Base-by-base conservation (phyloP, 64 coral and sea anemone genomes). In the Montipora sp. region DNA sequence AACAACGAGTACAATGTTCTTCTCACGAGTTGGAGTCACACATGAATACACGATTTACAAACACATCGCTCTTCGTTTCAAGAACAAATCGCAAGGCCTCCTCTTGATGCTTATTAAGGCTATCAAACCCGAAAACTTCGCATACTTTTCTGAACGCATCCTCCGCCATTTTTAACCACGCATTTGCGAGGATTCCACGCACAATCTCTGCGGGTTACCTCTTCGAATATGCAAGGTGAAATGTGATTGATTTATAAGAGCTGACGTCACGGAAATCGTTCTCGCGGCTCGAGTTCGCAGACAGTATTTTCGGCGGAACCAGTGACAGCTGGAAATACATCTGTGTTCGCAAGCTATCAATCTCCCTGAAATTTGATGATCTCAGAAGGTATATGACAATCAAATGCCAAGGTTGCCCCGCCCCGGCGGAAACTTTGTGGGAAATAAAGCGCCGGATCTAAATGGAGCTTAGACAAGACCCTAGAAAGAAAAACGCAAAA, bases 61-160 rank as follows among this genome's bases (percentile, higher is more conserved):
- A 44, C 22, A 74, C 71, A 27, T 74, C 23, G 20, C 22, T 74
- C 14, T 63, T 63, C 8, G 8, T 0, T 10, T 63, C 59, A 63
- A 63, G 0, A 12, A 63, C 59, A 15, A 63, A 3, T 63, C 14
- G 8, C 59, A 63, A 15, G 14, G 59, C 59, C 0, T 63, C 13
- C 1, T 11, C 22, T 27, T 74, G 71, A 27, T 74, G 71, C 71
- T 24, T 27, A 16, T 74, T 74, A 9, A 74, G 71, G 5, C 20
- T 74, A 24, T 74, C 7, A 74, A 74, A 74, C n/a, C 71, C n/a
- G 3, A 74, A 74, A 74, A 74, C 71, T 74, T 74, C 23, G 20
- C 71, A 74, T 5, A 22, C 71, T 74, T 74, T 74, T 5, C 22
- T 27, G 11, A 74, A 74, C n/a, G 71, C 71, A 43, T 22, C 71